Evolutionary conservation across 2,797 vertebrate species (phyloP).

Genomic region (Knipowitschia caucasica): DNA sequence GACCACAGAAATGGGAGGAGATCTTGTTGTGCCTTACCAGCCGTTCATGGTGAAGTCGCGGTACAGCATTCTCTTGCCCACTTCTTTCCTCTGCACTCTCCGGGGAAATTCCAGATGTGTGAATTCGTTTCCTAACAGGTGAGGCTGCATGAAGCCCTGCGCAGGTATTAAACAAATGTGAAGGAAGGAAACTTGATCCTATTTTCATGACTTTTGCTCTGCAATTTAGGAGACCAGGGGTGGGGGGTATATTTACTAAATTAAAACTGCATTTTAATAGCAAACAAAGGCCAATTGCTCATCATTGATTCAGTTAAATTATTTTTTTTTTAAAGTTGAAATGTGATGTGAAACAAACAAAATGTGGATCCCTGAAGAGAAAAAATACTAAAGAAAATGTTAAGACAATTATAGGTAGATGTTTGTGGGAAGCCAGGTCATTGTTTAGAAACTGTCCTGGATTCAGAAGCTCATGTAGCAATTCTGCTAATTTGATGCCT

Average conservation of each 20-base stretch:
- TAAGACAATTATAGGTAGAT: too few relatives aligned
- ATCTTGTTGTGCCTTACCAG: slow-evolving; percentile 77
- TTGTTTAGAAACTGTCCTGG: too few relatives aligned
- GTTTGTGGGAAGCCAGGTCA: too few relatives aligned
- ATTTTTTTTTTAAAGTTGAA: too few relatives aligned
- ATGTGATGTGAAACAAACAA: too few relatives aligned
- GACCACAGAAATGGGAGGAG: neutral
- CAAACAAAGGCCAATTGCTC: neutral
- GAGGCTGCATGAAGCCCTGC: slow-evolving; percentile 94
- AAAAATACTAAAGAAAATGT: too few relatives aligned
- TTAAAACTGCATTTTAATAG: neutral
- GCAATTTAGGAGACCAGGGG: neutral
- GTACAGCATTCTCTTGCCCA: slow-evolving; percentile 96
- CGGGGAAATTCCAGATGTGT: slow-evolving; percentile 97
- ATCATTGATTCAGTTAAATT: neutral
- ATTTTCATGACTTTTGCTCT: neutral
- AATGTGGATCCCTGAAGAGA: too few relatives aligned
- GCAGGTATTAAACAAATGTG: neutral
- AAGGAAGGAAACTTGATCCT: neutral
- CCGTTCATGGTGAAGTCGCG: slow-evolving; percentile 96
- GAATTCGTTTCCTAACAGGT: slow-evolving; percentile 95
- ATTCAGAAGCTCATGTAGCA: too few relatives aligned
- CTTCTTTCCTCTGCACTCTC: slow-evolving; percentile 92
- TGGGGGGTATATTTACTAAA: neutral
- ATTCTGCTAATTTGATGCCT: too few relatives aligned